A percentile compares a stretch with the other conserved stretches of the same genome.
These are phyloP conservation scores for Drosophila ustulata DNA, from an alignment of 2,888 invertebrate species.

Conservation along the genomic window DNA sequence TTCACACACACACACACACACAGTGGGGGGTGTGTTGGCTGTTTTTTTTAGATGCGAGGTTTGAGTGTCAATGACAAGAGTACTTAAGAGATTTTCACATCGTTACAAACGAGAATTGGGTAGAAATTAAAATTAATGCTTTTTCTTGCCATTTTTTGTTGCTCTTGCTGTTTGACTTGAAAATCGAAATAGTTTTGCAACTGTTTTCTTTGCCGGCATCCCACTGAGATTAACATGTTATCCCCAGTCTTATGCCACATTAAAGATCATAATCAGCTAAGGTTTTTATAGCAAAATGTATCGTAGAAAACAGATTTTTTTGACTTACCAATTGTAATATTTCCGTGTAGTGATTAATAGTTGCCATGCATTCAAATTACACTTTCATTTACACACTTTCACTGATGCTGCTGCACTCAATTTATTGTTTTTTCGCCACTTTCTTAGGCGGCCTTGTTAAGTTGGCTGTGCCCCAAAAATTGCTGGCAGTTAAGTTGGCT, in stretches of 20 bases:
- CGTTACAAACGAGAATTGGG: conserved; percentile 80
- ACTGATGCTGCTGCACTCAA: too few species aligned
- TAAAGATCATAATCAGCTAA: not conserved
- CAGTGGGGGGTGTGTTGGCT: conserved; percentile 27
- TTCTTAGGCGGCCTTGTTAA: not conserved
- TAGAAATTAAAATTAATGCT: conserved; percentile 82
- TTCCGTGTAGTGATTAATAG: too few species aligned
- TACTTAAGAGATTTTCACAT: conserved; percentile 84
- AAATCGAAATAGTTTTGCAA: conserved; percentile 37
- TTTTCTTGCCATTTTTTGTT: conserved; percentile 43
- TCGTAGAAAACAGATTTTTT: not conserved
- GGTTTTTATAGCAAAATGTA: not conserved
- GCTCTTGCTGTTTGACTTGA: conserved; percentile 17
- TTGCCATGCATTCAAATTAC: not conserved
- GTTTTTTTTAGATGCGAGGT: conserved; percentile 49
- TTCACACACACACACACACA: conserved; percentile 10
- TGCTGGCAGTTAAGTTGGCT: not conserved
- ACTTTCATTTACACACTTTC: not conserved
- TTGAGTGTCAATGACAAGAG: conserved; percentile 82
- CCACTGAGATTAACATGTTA: conserved; percentile 1
- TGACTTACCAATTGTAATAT: not conserved
- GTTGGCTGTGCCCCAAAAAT: not conserved
- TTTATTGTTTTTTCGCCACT: not conserved
- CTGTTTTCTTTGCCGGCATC: conserved; percentile 1
- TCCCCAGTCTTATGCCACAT: not conserved